These are phyloP conservation scores for Caiman crocodilus DNA, from an alignment of 2,797 vertebrate genomes.

Conservation along the genomic window DNA sequence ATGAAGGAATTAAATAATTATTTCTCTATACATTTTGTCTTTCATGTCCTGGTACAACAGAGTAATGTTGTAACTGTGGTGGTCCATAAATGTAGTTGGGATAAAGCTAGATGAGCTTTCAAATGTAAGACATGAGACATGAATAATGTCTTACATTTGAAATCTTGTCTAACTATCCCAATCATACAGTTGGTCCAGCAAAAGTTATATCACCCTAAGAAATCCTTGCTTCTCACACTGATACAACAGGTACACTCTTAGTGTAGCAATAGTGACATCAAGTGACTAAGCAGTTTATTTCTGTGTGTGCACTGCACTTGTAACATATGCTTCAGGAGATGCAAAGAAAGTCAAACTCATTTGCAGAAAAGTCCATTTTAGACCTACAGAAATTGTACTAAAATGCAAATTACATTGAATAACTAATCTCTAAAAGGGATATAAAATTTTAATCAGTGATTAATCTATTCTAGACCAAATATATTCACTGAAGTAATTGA, in stretches of 20 bases:
- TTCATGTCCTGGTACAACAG: too few relatives aligned
- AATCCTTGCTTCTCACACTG: too few relatives aligned
- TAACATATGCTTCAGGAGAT: fast-evolving
- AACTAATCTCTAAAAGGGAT: neutral
- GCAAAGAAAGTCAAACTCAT: neutral
- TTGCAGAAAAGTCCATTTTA: neutral
- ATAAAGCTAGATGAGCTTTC: too few relatives aligned
- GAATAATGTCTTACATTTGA: too few relatives aligned
- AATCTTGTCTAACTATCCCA: too few relatives aligned
- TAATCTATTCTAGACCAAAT: neutral
- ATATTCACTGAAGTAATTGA: neutral
- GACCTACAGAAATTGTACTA: fast-evolving
- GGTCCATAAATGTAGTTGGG: too few relatives aligned
- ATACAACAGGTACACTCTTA: neutral
- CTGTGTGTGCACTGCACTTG: fast-evolving
- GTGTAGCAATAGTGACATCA: slow-evolving; percentile 61
- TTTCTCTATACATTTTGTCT: too few relatives aligned
- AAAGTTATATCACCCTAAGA: too few relatives aligned
- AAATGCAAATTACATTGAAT: neutral
- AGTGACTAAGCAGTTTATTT: neutral
- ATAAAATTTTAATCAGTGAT: fast-evolving
- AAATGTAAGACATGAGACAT: too few relatives aligned
- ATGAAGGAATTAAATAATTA: neutral
- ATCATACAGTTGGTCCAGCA: too few relatives aligned
- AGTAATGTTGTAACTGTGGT: too few relatives aligned